A percentile compares a stretch with the other conserved stretches of the same genome.
Conservation (phyloP, 2,888 invertebrate genomes). For the Leptothorax acervorum region DNA sequence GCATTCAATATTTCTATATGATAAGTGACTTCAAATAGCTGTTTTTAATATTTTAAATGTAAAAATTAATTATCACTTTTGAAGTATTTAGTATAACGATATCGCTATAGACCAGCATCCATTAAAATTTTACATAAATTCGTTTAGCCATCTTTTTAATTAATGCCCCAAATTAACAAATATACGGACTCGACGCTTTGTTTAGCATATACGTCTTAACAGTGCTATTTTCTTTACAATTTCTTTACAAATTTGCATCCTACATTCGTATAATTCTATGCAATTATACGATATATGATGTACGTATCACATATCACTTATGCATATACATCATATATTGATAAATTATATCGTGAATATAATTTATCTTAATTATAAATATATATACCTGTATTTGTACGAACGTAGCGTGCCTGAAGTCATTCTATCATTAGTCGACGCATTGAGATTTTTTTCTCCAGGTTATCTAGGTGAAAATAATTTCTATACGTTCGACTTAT, state of each 20-base stretch:
- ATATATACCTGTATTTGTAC: not conserved
- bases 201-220: not conserved
- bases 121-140: not conserved
- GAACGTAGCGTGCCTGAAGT: not conserved
- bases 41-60: not conserved
- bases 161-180: not conserved
- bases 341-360: not conserved
- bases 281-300: not conserved
- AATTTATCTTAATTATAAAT: not conserved
- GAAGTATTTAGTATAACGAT: not conserved
- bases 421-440: not conserved
- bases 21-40: not conserved
- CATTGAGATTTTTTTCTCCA: not conserved
- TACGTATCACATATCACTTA: too few relatives aligned
- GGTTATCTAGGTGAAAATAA: conserved; percentile 23
- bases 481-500: conserved; percentile 38
- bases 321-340: not conserved
- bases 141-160: not conserved
- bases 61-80: not conserved
- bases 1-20: not conserved
- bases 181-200: not conserved
- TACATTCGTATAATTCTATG: not conserved
- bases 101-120: not conserved
- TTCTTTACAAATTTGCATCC: not conserved
- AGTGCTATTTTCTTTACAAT: not conserved